A percentile compares a stretch with the other conserved stretches of the same genome.
These are phyloP conservation scores for Idaea aversata DNA, from an alignment of 2,888 invertebrate genomes.

Conservation along the genomic window DNA sequence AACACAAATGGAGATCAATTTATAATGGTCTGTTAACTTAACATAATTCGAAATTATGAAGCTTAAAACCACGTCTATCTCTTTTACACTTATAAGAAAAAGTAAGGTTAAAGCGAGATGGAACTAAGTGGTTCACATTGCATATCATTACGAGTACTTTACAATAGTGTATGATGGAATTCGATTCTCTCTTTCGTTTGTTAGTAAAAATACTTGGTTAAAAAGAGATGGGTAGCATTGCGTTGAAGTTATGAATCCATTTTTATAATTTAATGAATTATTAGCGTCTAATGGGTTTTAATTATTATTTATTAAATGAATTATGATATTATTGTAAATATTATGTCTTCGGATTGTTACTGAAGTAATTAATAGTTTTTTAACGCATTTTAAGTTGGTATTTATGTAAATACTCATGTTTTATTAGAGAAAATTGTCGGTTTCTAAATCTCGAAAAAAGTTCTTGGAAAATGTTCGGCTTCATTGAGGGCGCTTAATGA, in stretches of 20 bases:
- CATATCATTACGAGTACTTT: constrained; percentile 40
- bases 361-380: neutral
- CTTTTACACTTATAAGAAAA: constrained; percentile 12
- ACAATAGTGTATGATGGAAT: constrained; percentile 24
- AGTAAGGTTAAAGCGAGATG: constrained; percentile 24
- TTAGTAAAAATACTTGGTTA: neutral
- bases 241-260: constrained; percentile 45
- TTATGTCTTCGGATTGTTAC: neutral
- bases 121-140: constrained; percentile 37
- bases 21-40: constrained; percentile 24
- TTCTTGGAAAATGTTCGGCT: too few species aligned
- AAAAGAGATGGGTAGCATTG: neutral
- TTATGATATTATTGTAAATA: neutral
- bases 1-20: constrained; percentile 27
- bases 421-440: too few species aligned
- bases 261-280: constrained; percentile 65
- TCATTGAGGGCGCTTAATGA: too few species aligned
- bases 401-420: too few species aligned
- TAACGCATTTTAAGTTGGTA: too few species aligned
- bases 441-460: too few species aligned
- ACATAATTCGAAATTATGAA: constrained; percentile 32
- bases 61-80: constrained; percentile 24
- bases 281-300: constrained; percentile 22
- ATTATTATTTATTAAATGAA: constrained; percentile 16
- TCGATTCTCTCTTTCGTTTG: constrained; percentile 27